phyloP scores from a whole-genome alignment of 2,113 vertebrate genomes.

The Embiotoca jacksoni region DNA sequence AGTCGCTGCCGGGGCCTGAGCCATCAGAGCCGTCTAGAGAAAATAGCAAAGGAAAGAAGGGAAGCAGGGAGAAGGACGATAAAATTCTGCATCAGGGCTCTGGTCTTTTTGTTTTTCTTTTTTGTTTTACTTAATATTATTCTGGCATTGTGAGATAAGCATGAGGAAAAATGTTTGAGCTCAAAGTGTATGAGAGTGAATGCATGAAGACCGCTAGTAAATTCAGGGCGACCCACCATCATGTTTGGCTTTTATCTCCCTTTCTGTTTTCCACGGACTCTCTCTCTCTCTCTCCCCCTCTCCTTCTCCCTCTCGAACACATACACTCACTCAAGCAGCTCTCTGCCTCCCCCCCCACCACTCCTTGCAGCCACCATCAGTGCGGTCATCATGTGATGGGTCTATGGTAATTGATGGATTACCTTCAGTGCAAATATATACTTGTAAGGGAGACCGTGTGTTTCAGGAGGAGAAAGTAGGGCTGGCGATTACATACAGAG shows the following conservation, averaged over 20 bases:
- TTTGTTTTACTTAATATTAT: slow-evolving; percentile 28
- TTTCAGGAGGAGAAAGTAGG: slow-evolving; percentile 77
- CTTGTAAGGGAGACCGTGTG: slow-evolving; percentile 80
- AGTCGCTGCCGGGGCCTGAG: slow-evolving; percentile 97
- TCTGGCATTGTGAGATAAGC: slow-evolving; percentile 28
- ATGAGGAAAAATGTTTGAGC: slow-evolving; percentile 33
- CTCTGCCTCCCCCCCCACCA: slow-evolving; percentile 34
- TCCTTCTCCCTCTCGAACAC: slow-evolving; percentile 14
- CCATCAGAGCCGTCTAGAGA: slow-evolving; percentile 94
- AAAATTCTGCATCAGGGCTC: slow-evolving; percentile 47
- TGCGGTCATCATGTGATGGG: slow-evolving; percentile 85
- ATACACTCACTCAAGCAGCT: slow-evolving; percentile 42
- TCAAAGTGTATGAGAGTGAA: slow-evolving; percentile 53
- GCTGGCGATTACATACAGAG: slow-evolving; percentile 74
- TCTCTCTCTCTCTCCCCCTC: slow-evolving; percentile 21
- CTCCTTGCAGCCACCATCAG: slow-evolving; percentile 80
- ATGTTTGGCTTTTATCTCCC: slow-evolving; percentile 61
- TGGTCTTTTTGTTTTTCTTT: neutral
- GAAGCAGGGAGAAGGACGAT: slow-evolving; percentile 5
- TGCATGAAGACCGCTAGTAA: slow-evolving; percentile 43
- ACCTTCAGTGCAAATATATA: slow-evolving; percentile 86
- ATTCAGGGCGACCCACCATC: slow-evolving; percentile 59
- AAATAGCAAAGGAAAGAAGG: slow-evolving; percentile 9
- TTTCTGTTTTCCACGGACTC: slow-evolving; percentile 3
- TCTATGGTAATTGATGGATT: slow-evolving; percentile 88